Conservation (phyloP, 1,140 invertebrate species). For the Chelonus insularis region DNA sequence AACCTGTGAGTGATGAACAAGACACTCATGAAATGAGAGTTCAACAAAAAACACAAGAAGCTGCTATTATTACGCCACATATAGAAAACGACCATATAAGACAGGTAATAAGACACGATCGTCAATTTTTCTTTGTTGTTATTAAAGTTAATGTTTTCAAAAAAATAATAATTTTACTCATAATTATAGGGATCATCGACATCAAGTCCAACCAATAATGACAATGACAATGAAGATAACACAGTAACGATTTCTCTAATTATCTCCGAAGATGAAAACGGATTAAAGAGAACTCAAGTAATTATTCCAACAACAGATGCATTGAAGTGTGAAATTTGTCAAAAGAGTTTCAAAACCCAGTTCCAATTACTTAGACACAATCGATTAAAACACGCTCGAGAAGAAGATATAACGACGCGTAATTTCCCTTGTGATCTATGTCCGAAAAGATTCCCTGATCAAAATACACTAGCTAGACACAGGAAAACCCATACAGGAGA, state of each 20-base stretch:
- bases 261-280: slow-evolving; percentile 57
- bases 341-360: slow-evolving; percentile 55
- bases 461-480: slow-evolving; percentile 55
- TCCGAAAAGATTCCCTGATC: slow-evolving; percentile 57
- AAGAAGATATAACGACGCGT: slow-evolving; percentile 57
- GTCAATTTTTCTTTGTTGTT: neutral
- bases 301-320: slow-evolving; percentile 57
- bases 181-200: slow-evolving; percentile 18
- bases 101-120: too few relatives aligned
- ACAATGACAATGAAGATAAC: slow-evolving; percentile 52
- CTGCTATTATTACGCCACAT: slow-evolving; percentile 34
- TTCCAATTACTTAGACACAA: slow-evolving; percentile 56
- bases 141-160: too few relatives aligned
- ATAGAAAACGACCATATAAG: slow-evolving; percentile 9
- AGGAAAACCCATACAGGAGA: slow-evolving; percentile 53
- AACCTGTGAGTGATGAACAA: slow-evolving; percentile 43
- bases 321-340: slow-evolving; percentile 54
- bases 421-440: slow-evolving; percentile 59
- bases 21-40: slow-evolving; percentile 37
- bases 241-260: slow-evolving; percentile 57
- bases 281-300: slow-evolving; percentile 57
- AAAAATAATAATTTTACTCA: neutral
- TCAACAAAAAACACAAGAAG: neutral
- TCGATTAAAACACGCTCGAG: slow-evolving; percentile 54
- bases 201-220: slow-evolving; percentile 19